Conservation (phyloP, 2,888 invertebrate genomes). For the Hydrotaea cyrtoneurina region DNA sequence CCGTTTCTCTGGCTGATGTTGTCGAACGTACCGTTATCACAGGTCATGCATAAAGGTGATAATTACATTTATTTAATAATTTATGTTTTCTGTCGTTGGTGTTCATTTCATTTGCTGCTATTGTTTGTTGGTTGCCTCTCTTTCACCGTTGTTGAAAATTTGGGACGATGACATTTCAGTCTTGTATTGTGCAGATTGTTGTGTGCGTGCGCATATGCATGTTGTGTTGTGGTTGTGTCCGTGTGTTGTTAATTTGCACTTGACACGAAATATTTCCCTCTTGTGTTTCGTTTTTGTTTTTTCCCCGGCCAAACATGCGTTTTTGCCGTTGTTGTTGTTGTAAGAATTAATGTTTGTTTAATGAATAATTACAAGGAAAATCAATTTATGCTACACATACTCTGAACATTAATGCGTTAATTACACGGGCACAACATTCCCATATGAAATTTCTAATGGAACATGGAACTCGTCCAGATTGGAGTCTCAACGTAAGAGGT, state of each 20-base stretch:
- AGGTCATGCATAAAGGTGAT: slow-evolving; percentile 75
- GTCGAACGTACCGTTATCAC: slow-evolving; percentile 26
- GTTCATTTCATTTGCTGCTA: slow-evolving; percentile 5
- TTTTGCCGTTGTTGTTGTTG: not conserved
- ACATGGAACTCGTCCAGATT: too few species aligned
- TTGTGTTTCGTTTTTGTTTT: slow-evolving; percentile 1
- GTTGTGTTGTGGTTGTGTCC: not conserved
- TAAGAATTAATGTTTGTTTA: slow-evolving; percentile 44
- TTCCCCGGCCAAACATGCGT: not conserved
- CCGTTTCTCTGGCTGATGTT: not conserved
- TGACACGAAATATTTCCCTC: slow-evolving; percentile 71
- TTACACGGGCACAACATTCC: not conserved
- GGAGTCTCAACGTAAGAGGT: too few species aligned
- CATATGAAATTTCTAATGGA: not conserved
- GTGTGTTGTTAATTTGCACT: slow-evolving; percentile 74
- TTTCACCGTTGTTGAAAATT: not conserved
- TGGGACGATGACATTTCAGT: slow-evolving; percentile 49
- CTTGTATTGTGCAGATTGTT: slow-evolving; percentile 16
- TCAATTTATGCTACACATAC: slow-evolving; percentile 48
- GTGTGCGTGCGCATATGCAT: slow-evolving; percentile 45
- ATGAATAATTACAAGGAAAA: slow-evolving; percentile 58
- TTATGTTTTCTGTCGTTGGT: slow-evolving; percentile 68
- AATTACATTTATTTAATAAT: slow-evolving; percentile 79
- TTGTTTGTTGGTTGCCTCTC: slow-evolving; percentile 11
- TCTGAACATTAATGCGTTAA: not conserved